Percentiles rank a stretch among this genome's conserved stretches.
Evolutionary conservation across 2,888 invertebrate genomes (phyloP).

Genomic region (Anorthoa munda): DNA sequence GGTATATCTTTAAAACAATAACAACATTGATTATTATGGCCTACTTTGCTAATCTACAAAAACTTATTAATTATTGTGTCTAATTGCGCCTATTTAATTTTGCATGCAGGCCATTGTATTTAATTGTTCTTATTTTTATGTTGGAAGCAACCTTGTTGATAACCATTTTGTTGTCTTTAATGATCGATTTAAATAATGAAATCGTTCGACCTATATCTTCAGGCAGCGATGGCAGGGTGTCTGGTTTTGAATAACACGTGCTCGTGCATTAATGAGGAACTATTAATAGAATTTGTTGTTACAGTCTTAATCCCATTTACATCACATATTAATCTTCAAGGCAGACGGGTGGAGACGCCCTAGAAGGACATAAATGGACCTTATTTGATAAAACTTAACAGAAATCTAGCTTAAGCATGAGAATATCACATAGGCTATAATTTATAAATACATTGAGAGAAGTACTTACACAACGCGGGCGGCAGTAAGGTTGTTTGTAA

Average conservation of each 20-base stretch:
- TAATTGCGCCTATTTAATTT: constrained; percentile 7
- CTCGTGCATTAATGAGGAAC: not conserved
- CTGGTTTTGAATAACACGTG: not conserved
- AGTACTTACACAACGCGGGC: too few relatives aligned
- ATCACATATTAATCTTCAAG: too few relatives aligned
- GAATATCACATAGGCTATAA: too few relatives aligned
- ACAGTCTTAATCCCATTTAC: not conserved
- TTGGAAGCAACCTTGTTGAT: not conserved
- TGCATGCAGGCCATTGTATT: not conserved
- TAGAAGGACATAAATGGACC: too few relatives aligned
- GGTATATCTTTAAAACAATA: not conserved
- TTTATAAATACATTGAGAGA: too few relatives aligned
- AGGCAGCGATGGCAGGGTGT: not conserved
- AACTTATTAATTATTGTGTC: constrained; percentile 9
- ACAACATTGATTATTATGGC: constrained; percentile 1
- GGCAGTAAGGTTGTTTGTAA: too few relatives aligned
- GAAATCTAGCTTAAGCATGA: too few relatives aligned
- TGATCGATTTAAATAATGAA: not conserved
- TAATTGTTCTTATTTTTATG: constrained; percentile 5
- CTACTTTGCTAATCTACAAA: not conserved
- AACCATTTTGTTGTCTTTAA: not conserved
- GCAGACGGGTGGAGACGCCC: too few relatives aligned
- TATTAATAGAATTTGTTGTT: not conserved
- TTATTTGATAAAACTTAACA: too few relatives aligned
- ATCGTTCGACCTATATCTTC: too few relatives aligned